Percentiles rank a stretch among this genome's conserved stretches.
Conservation (phyloP, 2,888 invertebrate species). For the Stenurella melanura region DNA sequence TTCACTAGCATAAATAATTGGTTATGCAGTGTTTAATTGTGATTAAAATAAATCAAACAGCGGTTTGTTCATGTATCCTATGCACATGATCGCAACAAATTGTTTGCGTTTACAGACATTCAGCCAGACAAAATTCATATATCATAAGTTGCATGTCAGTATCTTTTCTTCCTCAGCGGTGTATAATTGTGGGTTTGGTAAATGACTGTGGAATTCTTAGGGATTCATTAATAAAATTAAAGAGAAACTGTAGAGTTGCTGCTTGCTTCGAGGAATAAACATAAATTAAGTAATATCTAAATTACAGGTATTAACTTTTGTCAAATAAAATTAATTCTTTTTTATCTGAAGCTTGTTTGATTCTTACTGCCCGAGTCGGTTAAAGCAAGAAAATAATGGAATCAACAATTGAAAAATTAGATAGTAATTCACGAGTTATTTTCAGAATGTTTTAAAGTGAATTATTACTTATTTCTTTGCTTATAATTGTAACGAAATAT, state of each 20-base stretch:
- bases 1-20: constrained; percentile 3
- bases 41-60: constrained; percentile 20
- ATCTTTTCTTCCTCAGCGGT: constrained; percentile 57
- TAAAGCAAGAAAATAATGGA: neutral
- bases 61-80: neutral
- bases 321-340: constrained; percentile 8
- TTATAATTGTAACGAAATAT: too few species aligned
- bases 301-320: constrained; percentile 38
- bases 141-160: constrained; percentile 59
- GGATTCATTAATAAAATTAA: constrained; percentile 66
- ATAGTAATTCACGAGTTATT: too few species aligned
- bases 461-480: too few species aligned
- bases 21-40: constrained; percentile 7
- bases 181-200: constrained; percentile 64
- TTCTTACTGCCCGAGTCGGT: neutral
- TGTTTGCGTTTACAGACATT: constrained; percentile 49
- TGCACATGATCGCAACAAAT: constrained; percentile 17
- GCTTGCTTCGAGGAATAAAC: constrained; percentile 35
- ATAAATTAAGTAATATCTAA: constrained; percentile 41
- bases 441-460: too few species aligned
- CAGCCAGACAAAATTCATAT: constrained; percentile 64
- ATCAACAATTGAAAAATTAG: neutral
- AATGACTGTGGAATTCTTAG: constrained; percentile 62
- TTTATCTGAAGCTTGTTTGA: neutral
- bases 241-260: constrained; percentile 49